Evolutionary conservation across 2,888 invertebrate species (phyloP), one percentile per base, ranked within the genome.

Genomic region (Clitarchus hookeri): DNA sequence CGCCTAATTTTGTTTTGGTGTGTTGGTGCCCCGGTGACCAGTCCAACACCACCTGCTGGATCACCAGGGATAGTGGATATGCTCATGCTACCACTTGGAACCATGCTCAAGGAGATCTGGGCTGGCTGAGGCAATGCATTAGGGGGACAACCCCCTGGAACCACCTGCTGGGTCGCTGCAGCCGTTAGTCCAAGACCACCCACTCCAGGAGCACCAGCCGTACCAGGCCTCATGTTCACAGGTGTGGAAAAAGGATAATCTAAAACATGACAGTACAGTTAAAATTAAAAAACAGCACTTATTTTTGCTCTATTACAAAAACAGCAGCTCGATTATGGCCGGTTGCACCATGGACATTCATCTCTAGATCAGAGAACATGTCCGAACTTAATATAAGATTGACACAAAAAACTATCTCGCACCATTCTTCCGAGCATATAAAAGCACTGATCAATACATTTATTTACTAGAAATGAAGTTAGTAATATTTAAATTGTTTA

Each of bases 201-300:
- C 54, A 85, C 87, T 11, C 87, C 87, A 4, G 87, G 87, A 13
- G 87, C 87, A 11, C 87, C 87, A 8, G 84, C 87, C 25, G 86
- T 54, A 26, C 85, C 86, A 44, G 86, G 85, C 48, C 87, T 83
- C 83, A 87, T 83, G 53, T 85, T 83, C 44, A 87, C 86, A n/a
- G 86, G 84, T 26, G 65, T 80, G 23, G 82, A 23, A n/a, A 65
- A 65, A 9, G 65, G 3, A n/a, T 36, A 44, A 36, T 27, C 0
- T 82, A 79, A n/a, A 53, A 44, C 44, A 23, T 36, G 36, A 4
- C 36, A 36, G 36, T 36, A 36, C 36, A 36, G 4, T 36, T 36
- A 36, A 36, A 36, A 36, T 36, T 36, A 36, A 36, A 36, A 36
- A 65, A 6, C 11, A 78, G 25, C 25, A 6, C 36, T 19, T 16